These are phyloP conservation scores for Drosophila suboccidentalis DNA, from an alignment of 2,888 invertebrate species.

Conservation along the genomic window DNA sequence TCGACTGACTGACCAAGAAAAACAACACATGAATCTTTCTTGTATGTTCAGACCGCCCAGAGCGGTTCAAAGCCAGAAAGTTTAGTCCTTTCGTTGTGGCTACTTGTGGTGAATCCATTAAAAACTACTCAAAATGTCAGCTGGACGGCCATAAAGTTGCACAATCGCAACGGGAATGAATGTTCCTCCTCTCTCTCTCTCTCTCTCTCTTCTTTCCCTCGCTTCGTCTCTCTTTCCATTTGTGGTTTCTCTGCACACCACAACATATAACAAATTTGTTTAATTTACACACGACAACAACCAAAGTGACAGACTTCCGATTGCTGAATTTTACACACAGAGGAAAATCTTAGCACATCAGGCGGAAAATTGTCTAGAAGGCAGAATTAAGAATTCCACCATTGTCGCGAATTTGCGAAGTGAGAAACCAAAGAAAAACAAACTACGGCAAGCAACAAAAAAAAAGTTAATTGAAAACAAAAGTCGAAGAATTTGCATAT, in stretches of 20 bases:
- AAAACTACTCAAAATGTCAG: conserved; percentile 78
- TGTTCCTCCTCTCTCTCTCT: neutral
- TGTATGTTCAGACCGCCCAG: conserved; percentile 49
- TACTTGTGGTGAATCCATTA: conserved; percentile 64
- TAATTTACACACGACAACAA: conserved; percentile 43
- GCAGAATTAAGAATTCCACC: conserved; percentile 53
- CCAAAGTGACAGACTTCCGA: conserved; percentile 12
- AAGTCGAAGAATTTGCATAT: conserved; percentile 80
- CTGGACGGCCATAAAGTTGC: conserved; percentile 58
- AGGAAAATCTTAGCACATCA: conserved; percentile 40
- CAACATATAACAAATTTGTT: conserved; percentile 65
- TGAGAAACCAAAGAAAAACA: conserved; percentile 10
- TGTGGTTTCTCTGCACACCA: conserved; percentile 17
- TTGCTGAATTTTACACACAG: conserved; percentile 13
- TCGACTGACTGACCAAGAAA: conserved; percentile 30
- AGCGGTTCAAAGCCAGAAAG: conserved; percentile 57
- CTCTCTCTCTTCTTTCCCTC: neutral
- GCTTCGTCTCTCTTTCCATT: neutral
- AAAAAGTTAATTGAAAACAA: conserved; percentile 81
- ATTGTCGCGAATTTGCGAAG: conserved; percentile 48
- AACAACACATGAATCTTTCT: conserved; percentile 25
- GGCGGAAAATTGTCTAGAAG: conserved; percentile 62
- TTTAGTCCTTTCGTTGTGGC: conserved; percentile 38
- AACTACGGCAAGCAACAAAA: conserved; percentile 13
- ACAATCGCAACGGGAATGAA: conserved; percentile 19